These are phyloP conservation scores for Drosophila aldrichi DNA, from an alignment of 2,888 invertebrate genomes.

Conservation along the genomic window DNA sequence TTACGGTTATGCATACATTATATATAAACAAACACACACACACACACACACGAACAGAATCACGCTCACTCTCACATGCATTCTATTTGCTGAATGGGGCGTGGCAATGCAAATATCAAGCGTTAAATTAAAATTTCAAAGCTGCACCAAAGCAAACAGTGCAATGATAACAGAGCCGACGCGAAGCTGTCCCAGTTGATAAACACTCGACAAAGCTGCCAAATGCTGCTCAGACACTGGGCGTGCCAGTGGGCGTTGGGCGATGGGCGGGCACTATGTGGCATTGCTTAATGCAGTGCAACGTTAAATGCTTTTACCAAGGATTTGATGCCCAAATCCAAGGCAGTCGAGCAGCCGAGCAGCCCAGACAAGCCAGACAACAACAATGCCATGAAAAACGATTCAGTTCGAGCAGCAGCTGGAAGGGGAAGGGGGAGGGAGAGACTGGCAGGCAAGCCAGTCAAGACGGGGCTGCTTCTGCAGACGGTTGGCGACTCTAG, in stretches of 20 bases:
- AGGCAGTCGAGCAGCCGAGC: slow-evolving; percentile 46
- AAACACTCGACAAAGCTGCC: slow-evolving; percentile 37
- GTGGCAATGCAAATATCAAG: slow-evolving; percentile 62
- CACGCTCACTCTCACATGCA: neutral
- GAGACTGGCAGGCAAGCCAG: neutral
- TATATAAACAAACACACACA: slow-evolving; percentile 4
- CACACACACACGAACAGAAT: neutral
- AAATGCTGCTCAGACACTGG: slow-evolving; percentile 30
- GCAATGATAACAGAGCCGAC: slow-evolving; percentile 61
- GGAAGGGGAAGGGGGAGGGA: neutral
- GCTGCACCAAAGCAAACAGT: slow-evolving; percentile 65
- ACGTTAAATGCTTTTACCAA: slow-evolving; percentile 82
- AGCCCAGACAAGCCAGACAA: slow-evolving; percentile 49
- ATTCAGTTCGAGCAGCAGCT: slow-evolving; percentile 23
- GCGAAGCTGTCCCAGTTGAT: slow-evolving; percentile 40
- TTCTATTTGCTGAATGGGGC: slow-evolving; percentile 36
- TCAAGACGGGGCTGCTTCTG: slow-evolving; percentile 25
- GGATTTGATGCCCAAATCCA: slow-evolving; percentile 75
- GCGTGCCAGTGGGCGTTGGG: neutral
- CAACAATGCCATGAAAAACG: slow-evolving; percentile 70
- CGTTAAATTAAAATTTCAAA: slow-evolving; percentile 79
- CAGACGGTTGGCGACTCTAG: slow-evolving; percentile 52
- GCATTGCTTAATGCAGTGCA: slow-evolving; percentile 77
- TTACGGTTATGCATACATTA: slow-evolving; percentile 71
- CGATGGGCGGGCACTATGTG: neutral